Percentiles rank a stretch among this genome's conserved stretches.
phyloP scores from a whole-genome alignment of 2,888 invertebrate genomes.

The Drosophila mimica region DNA sequence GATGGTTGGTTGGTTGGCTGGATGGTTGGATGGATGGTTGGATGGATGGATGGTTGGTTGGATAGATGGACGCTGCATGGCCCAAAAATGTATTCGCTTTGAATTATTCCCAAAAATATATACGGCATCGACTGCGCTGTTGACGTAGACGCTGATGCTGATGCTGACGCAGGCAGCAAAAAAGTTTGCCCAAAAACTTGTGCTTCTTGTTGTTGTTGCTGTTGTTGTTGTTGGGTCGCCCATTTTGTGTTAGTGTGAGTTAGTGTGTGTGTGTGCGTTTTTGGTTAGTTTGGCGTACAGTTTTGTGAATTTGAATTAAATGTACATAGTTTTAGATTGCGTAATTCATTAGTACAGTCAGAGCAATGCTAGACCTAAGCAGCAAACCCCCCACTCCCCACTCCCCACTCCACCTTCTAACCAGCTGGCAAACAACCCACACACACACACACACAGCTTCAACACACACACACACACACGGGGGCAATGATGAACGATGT shows the following conservation, averaged over 20 bases:
- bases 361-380: conserved; percentile 59
- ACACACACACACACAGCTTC: background rate
- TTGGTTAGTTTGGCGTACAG: conserved; percentile 78
- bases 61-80: conserved; percentile 2
- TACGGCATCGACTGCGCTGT: conserved; percentile 32
- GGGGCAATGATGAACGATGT: conserved; percentile 83
- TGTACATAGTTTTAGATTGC: conserved; percentile 84
- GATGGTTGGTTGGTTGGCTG: conserved; percentile 8
- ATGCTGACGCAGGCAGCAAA: conserved; percentile 54
- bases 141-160: conserved; percentile 28
- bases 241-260: conserved; percentile 28
- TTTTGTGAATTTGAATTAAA: conserved; percentile 83
- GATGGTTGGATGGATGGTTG: background rate
- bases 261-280: conserved; percentile 20
- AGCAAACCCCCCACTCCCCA: conserved; percentile 17
- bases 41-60: background rate
- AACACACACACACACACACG: conserved; percentile 6
- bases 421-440: background rate
- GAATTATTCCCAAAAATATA: conserved; percentile 79
- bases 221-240: conserved; percentile 23
- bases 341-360: conserved; percentile 84
- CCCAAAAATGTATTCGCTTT: conserved; percentile 77
- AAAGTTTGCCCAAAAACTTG: conserved; percentile 76
- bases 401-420: background rate
- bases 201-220: conserved; percentile 31